phyloP scores from a whole-genome alignment of 2,113 vertebrate genomes.

The Oreochromis spilurus region DNA sequence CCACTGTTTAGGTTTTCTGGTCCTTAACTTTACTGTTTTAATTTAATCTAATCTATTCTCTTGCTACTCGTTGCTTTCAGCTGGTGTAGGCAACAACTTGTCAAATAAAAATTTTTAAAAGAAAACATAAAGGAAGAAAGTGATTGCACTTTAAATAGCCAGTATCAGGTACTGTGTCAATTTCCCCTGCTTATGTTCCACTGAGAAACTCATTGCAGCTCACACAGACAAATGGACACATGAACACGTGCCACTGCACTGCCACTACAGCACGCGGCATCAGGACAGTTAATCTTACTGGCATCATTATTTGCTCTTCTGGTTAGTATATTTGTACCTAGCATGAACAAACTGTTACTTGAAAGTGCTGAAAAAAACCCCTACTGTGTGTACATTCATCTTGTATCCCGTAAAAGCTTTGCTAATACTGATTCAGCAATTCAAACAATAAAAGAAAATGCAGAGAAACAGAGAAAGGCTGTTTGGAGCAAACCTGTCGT shows the following conservation, averaged over 20 bases:
- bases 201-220: neutral
- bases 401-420: neutral
- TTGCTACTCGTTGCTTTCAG: neutral
- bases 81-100: neutral
- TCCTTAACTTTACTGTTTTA: neutral
- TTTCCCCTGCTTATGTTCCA: neutral
- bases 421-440: conserved; percentile 3
- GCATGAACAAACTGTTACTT: neutral
- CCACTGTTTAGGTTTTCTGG: neutral
- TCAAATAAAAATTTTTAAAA: neutral
- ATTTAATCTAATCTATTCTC: neutral
- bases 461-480: neutral
- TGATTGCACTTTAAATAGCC: neutral
- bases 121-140: neutral
- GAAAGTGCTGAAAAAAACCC: neutral
- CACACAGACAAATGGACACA: neutral
- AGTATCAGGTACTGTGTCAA: neutral
- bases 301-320: neutral
- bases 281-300: neutral
- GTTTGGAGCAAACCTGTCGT: neutral
- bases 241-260: neutral
- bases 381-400: neutral
- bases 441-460: conserved; percentile 2
- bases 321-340: neutral
- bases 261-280: neutral